Conservation (phyloP, 2,888 invertebrate genomes). For the Ormyrus nitidulus region DNA sequence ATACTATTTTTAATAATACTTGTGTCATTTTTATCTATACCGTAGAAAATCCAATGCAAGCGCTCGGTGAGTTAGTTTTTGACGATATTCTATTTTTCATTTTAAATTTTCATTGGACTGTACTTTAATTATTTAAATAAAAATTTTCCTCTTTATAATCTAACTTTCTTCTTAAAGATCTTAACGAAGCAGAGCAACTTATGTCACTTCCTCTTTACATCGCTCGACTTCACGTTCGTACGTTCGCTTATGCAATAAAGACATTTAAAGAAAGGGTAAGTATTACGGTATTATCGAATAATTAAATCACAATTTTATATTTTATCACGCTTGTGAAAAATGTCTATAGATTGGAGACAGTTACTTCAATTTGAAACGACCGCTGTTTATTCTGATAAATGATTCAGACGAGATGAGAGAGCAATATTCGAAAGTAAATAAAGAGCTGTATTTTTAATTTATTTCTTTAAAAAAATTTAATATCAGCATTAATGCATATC, state of each 20-base stretch:
- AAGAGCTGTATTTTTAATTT: background rate
- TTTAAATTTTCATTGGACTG: too few relatives aligned
- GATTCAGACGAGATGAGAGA: constrained; percentile 64
- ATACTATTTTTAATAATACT: constrained; percentile 70
- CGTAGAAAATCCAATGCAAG: constrained; percentile 60
- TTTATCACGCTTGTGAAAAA: constrained; percentile 12
- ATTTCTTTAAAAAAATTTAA: background rate
- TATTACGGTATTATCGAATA: background rate
- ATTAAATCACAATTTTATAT: constrained; percentile 1
- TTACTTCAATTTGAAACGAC: constrained; percentile 70
- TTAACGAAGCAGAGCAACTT: constrained; percentile 57
- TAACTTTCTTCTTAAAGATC: constrained; percentile 56
- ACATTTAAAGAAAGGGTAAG: constrained; percentile 65
- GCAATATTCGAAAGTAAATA: constrained; percentile 66
- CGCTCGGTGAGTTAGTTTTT: constrained; percentile 62
- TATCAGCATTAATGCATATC: too few relatives aligned
- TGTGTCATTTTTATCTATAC: constrained; percentile 71
- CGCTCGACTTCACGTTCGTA: constrained; percentile 64
- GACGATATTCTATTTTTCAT: too few relatives aligned
- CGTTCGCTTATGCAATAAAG: constrained; percentile 67
- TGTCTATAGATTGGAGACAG: constrained; percentile 66
- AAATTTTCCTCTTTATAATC: too few relatives aligned
- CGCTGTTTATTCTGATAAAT: constrained; percentile 71
- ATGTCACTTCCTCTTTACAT: constrained; percentile 64
- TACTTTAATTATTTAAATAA: too few relatives aligned